Evolutionary conservation across 2,113 vertebrate species (phyloP), one percentile per base, ranked within the genome.

Genomic region (Hyla sarda): DNA sequence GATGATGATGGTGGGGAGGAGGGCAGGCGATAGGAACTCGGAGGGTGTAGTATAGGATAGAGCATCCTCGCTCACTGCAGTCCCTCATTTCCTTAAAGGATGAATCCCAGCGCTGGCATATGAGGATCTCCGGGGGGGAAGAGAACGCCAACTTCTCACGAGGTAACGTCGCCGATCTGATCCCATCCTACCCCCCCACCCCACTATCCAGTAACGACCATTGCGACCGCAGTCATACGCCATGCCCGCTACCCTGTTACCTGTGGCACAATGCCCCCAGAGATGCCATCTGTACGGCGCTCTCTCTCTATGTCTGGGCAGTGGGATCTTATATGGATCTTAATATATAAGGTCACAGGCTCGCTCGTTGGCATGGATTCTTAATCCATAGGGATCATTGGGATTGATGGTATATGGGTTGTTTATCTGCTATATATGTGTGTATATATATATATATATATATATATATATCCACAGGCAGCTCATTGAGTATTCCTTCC

Each of bases 11-110:
- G 5, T 78, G 19, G 58, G 65, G 1, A 28, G 34, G 50, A 56
- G 76, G 84, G 84, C 60, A 67, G 73, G 83, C 87, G 50, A 58
- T 80, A 28, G 85, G 76, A 54, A 71, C 89, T 30, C 37, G 3
- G 69, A 84, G 82, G 82, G 54, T 84, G 82, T 76, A 25, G 58
- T 75, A 74, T 84, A 84, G 54, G 47, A 84, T 21, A 6, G 34
- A 84, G 72, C 72, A 58, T 83, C 81, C 65, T 69, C 54, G 14
- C 25, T 32, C 37, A 76, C 72, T 47, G 82, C 82, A 65, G 82
- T 75, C 82, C 73, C n/a, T n/a, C n/a, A n/a, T n/a, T n/a, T n/a
- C n/a, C n/a, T n/a, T 74, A 75, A 73, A 73, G 82, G 69, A 79
- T 58, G 52, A 41, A 79, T 60, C 77, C 76, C 52, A 37, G n/a